These are phyloP conservation scores for Smutsia temminckii DNA, from an alignment of 2,797 vertebrate genomes.

Conservation along the genomic window DNA sequence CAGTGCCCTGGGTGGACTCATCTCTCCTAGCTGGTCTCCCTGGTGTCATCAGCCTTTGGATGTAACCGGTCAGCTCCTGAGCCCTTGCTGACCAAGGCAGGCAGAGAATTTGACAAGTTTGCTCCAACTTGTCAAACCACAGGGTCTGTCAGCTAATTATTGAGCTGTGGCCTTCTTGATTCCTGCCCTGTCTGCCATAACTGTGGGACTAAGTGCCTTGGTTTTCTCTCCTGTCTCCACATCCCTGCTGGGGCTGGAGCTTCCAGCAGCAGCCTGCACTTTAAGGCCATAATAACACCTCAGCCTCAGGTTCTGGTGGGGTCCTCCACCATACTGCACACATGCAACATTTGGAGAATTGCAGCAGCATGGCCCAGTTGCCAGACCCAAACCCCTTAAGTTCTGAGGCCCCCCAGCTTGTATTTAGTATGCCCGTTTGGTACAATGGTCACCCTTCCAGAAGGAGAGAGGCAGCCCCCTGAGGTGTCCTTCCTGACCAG, in stretches of 20 bases:
- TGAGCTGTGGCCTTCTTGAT: neutral
- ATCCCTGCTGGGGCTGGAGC: neutral
- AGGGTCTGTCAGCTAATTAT: neutral
- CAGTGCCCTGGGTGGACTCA: fast-evolving
- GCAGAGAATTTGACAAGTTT: neutral
- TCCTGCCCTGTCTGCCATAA: neutral
- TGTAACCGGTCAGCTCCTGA: neutral
- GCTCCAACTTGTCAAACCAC: neutral
- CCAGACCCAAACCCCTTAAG: neutral
- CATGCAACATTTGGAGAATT: neutral
- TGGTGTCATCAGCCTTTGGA: neutral
- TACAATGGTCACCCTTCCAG: neutral
- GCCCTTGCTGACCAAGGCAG: neutral
- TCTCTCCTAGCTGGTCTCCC: neutral
- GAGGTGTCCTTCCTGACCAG: neutral
- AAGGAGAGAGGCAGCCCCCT: neutral
- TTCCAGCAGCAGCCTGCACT: neutral
- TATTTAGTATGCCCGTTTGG: neutral
- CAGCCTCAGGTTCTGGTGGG: neutral
- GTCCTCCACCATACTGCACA: neutral
- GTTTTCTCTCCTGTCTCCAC: neutral
- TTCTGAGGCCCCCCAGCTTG: neutral
- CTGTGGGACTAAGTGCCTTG: neutral
- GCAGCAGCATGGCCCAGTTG: neutral
- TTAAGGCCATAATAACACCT: neutral